phyloP scores from a whole-genome alignment of 2,113 vertebrate species.

The Lagopus muta region DNA sequence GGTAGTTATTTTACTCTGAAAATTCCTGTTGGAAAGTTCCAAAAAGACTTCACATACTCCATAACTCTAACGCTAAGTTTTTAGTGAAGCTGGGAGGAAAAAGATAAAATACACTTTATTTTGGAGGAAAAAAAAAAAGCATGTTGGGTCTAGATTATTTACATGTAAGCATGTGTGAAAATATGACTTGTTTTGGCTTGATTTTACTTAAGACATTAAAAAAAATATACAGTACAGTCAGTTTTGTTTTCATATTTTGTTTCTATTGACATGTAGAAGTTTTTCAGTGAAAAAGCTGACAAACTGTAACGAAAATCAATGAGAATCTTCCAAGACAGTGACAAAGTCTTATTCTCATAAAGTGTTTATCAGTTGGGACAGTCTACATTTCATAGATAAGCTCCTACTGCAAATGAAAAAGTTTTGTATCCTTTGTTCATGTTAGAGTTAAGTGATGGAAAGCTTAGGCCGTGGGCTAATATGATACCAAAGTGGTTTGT shows the following conservation, averaged over 20 bases:
- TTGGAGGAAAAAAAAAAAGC: too few relatives aligned
- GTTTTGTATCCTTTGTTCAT: not conserved
- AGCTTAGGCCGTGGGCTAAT: not conserved
- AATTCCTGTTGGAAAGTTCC: not conserved
- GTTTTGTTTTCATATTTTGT: not conserved
- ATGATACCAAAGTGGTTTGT: not conserved
- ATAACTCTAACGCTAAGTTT: not conserved
- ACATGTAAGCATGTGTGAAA: rapidly evolving
- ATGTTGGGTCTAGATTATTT: rapidly evolving
- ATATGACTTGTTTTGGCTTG: not conserved
- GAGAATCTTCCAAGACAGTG: not conserved
- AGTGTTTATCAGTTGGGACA: not conserved
- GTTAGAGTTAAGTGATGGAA: not conserved
- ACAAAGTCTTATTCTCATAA: not conserved
- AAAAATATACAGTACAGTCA: not conserved
- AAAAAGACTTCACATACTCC: not conserved
- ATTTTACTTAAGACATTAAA: not conserved
- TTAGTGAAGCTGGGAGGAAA: not conserved
- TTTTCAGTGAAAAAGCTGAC: not conserved
- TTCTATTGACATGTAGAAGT: not conserved
- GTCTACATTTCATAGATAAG: not conserved
- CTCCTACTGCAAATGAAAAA: not conserved
- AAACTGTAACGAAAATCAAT: not conserved
- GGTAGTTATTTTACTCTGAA: not conserved
- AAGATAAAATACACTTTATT: not conserved